phyloP scores from a whole-genome alignment of 2,888 invertebrate genomes.

The Diabrotica balteata region DNA sequence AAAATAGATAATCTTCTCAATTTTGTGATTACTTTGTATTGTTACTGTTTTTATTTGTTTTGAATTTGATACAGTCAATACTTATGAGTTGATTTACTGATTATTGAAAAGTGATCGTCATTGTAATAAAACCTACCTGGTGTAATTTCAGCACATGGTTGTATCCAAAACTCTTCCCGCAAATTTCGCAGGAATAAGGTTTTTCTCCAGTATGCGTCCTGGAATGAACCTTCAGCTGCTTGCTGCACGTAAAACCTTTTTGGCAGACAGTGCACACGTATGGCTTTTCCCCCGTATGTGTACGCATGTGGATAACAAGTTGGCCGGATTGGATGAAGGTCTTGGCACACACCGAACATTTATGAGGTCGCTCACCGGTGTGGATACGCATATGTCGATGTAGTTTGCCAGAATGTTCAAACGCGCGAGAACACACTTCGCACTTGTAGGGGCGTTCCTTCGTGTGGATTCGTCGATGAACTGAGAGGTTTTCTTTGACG shows the following conservation, averaged over 20 bases:
- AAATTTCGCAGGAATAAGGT: conserved; percentile 90
- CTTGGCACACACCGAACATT: conserved; percentile 85
- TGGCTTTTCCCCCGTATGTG: conserved; percentile 86
- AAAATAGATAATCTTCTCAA: too few species aligned
- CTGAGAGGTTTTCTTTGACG: conserved; percentile 90
- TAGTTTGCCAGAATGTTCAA: conserved; percentile 89
- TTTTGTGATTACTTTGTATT: too few species aligned
- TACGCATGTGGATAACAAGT: conserved; percentile 88
- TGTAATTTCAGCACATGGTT: conserved; percentile 90
- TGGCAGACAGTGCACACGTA: conserved; percentile 82
- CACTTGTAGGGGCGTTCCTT: conserved; percentile 92
- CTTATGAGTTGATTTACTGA: not conserved
- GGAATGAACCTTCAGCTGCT: conserved; percentile 90
- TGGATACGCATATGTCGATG: conserved; percentile 92
- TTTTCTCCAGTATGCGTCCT: conserved; percentile 91
- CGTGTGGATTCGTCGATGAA: conserved; percentile 88
- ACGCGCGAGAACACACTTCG: conserved; percentile 85
- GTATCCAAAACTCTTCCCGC: conserved; percentile 89
- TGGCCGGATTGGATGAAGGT: conserved; percentile 93
- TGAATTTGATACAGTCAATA: too few species aligned
- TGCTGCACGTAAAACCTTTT: conserved; percentile 91
- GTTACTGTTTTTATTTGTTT: too few species aligned
- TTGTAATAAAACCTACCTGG: conserved; percentile 39
- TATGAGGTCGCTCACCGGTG: conserved; percentile 89
- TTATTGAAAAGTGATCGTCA: too few species aligned